phyloP scores from a whole-genome alignment of 1,140 invertebrate genomes.

The Sarcophaga peregrina region DNA sequence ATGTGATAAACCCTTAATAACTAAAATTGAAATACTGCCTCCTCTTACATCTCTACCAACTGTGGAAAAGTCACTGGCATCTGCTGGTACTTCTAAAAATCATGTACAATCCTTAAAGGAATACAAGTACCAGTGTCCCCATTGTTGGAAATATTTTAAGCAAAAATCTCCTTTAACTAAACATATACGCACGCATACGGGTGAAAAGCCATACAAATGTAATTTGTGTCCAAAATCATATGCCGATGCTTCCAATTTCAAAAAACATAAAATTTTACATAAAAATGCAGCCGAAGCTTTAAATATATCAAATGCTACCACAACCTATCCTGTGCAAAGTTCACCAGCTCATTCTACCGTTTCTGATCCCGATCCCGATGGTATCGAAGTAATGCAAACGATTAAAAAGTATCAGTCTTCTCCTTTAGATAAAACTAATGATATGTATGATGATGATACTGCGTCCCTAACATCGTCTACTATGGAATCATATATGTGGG shows the following conservation, averaged over 20 bases:
- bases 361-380: constrained; percentile 44
- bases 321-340: not conserved
- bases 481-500: constrained; percentile 19
- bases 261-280: constrained; percentile 43
- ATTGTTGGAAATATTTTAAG: constrained; percentile 40
- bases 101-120: not conserved
- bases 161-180: constrained; percentile 38
- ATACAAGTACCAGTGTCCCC: constrained; percentile 26
- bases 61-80: not conserved
- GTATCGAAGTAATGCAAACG: constrained; percentile 35
- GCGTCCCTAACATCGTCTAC: not conserved
- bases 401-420: not conserved
- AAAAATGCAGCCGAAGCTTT: constrained; percentile 42
- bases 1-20: constrained; percentile 2
- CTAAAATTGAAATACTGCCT: constrained; percentile 38
- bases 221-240: constrained; percentile 41
- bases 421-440: not conserved
- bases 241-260: constrained; percentile 46
- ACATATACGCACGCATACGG: constrained; percentile 41
- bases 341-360: constrained; percentile 34
- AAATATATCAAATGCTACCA: not conserved
- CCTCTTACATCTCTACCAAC: not conserved
- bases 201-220: constrained; percentile 43
- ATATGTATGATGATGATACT: constrained; percentile 20
- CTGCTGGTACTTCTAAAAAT: not conserved